Conservation (phyloP, 1,140 invertebrate species). For the Zaprionus tsacasi region DNA sequence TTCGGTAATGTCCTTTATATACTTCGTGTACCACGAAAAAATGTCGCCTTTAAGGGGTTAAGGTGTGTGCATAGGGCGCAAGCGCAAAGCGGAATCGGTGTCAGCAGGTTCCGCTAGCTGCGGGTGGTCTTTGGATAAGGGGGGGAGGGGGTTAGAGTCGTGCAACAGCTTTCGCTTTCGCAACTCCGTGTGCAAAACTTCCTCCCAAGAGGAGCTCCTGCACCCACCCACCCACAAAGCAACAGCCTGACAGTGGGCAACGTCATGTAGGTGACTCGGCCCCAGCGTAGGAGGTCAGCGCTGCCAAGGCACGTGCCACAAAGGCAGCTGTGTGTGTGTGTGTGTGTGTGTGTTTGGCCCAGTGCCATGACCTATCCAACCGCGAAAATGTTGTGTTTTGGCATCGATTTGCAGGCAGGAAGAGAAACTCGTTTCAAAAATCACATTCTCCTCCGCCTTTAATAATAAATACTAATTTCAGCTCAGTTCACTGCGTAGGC, state of each 20-base stretch:
- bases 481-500: conserved; percentile 69
- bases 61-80: conserved; percentile 47
- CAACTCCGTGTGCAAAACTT: conserved; percentile 40
- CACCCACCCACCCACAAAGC: neutral
- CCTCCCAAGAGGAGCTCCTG: neutral
- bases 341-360: conserved; percentile 1
- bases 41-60: conserved; percentile 34
- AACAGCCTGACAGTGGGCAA: conserved; percentile 16
- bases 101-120: conserved; percentile 45
- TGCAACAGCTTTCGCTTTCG: conserved; percentile 65
- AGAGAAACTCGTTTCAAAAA: neutral
- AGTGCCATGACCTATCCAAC: conserved; percentile 54
- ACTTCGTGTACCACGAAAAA: conserved; percentile 13
- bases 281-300: conserved; percentile 28
- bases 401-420: neutral
- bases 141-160: conserved; percentile 9
- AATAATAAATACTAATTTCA: conserved; percentile 24
- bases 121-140: conserved; percentile 38
- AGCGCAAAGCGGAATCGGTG: conserved; percentile 76
- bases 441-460: neutral
- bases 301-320: conserved; percentile 14
- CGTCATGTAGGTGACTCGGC: conserved; percentile 7
- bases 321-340: conserved; percentile 2
- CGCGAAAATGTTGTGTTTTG: conserved; percentile 28
- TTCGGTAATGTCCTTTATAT: conserved; percentile 64